Conservation (phyloP, 2,888 invertebrate genomes). For the Gymnoscelis rufifasciata region DNA sequence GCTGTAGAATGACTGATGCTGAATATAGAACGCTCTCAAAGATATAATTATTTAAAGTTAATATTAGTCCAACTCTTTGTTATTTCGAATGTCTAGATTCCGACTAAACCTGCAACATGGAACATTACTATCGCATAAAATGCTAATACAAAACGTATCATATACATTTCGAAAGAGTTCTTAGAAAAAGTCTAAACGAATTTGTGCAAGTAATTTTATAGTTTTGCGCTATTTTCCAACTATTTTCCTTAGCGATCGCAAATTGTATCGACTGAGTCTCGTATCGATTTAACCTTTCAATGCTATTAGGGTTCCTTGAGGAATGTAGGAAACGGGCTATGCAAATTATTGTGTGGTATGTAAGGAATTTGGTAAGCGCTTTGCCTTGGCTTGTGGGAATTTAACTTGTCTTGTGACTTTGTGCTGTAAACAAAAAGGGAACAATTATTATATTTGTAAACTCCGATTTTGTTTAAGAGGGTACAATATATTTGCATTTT, state of each 20-base stretch:
- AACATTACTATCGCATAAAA: constrained; percentile 9
- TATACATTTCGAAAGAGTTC: constrained; percentile 11
- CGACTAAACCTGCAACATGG: background rate
- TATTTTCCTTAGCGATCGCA: constrained; percentile 39
- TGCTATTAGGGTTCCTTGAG: constrained; percentile 42
- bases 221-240: constrained; percentile 30
- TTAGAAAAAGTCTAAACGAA: constrained; percentile 21
- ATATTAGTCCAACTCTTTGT: too few species aligned
- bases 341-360: constrained; percentile 13
- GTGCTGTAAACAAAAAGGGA: too few species aligned
- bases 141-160: constrained; percentile 13
- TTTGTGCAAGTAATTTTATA: constrained; percentile 27
- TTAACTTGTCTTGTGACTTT: too few species aligned
- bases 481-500: too few species aligned
- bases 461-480: too few species aligned
- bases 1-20: too few species aligned
- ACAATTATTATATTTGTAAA: too few species aligned
- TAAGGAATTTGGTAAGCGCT: constrained; percentile 1
- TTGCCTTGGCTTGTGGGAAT: background rate
- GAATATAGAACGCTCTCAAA: too few species aligned
- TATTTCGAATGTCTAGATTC: too few species aligned
- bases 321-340: constrained; percentile 17
- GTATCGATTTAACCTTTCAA: constrained; percentile 52
- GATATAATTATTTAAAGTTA: too few species aligned
- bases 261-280: constrained; percentile 50